Conservation (phyloP, 2,888 invertebrate genomes). For the Metopia argyrocephala region DNA sequence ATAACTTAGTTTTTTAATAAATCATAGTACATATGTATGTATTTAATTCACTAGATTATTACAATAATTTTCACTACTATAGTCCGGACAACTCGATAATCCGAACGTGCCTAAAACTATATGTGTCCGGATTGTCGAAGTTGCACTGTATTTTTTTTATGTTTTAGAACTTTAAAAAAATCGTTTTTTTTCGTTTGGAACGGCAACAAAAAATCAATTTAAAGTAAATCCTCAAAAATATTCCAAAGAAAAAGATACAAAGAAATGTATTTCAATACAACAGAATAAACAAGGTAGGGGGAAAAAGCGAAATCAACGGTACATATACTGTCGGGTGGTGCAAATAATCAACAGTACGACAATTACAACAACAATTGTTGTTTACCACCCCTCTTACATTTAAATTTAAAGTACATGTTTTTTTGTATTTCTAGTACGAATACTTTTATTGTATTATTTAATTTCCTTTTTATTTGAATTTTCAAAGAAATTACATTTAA, state of each 20-base stretch:
- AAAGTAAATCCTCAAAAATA: conserved; percentile 15
- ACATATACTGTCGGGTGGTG: conserved; percentile 40
- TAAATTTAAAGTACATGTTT: too few relatives aligned
- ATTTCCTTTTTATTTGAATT: conserved; percentile 25
- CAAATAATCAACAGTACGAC: not conserved
- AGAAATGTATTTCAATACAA: conserved; percentile 2
- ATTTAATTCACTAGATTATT: too few relatives aligned
- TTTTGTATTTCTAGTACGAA: not conserved
- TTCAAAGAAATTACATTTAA: conserved; percentile 42
- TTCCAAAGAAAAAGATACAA: conserved; percentile 9
- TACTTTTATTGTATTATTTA: not conserved
- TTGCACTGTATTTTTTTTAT: too few relatives aligned
- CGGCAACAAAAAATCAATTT: not conserved
- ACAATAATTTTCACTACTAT: too few relatives aligned
- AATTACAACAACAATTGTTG: not conserved
- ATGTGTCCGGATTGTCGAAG: too few relatives aligned
- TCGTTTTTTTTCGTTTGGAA: too few relatives aligned
- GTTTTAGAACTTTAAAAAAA: too few relatives aligned
- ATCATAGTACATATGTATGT: too few relatives aligned
- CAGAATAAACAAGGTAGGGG: not conserved
- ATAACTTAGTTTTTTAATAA: too few relatives aligned
- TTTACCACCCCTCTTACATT: too few relatives aligned
- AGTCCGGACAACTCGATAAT: too few relatives aligned
- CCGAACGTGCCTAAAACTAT: too few relatives aligned
- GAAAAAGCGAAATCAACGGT: not conserved